These are phyloP conservation scores for Drosophila paramelanica DNA, from an alignment of 2,888 invertebrate genomes.

Conservation along the genomic window DNA sequence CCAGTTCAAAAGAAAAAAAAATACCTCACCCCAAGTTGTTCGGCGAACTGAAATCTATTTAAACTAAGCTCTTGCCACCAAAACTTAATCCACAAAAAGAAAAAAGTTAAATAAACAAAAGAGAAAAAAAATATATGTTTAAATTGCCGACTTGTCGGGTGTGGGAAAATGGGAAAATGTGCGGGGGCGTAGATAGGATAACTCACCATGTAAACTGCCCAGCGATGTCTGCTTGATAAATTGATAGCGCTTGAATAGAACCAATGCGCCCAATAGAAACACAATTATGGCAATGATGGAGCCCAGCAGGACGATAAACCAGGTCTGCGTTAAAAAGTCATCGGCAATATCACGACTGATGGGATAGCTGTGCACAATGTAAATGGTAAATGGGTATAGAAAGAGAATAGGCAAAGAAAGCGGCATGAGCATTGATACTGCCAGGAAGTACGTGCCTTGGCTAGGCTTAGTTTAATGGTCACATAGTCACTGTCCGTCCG, in stretches of 20 bases:
- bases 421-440: constrained; percentile 57
- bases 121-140: constrained; percentile 27
- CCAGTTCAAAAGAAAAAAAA: background rate
- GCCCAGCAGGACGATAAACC: constrained; percentile 95
- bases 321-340: constrained; percentile 93
- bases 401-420: constrained; percentile 21
- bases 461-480: constrained; percentile 74
- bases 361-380: constrained; percentile 85
- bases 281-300: constrained; percentile 94
- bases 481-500: constrained; percentile 35
- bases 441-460: constrained; percentile 66
- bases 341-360: constrained; percentile 87
- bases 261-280: constrained; percentile 92
- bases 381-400: constrained; percentile 8
- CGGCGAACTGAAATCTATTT: constrained; percentile 21
- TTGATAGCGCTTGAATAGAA: constrained; percentile 90
- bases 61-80: constrained; percentile 38
- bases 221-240: constrained; percentile 89
- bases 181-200: background rate
- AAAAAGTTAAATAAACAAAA: constrained; percentile 25
- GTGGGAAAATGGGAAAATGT: no score
- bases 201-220: constrained; percentile 87
- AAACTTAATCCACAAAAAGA: constrained; percentile 54
- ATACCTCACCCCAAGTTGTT: background rate
- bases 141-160: constrained; percentile 26